Percentiles rank a stretch among this genome's conserved stretches.
These are phyloP conservation scores for Zoanthus solanderi DNA, from an alignment of 92 coral and sea anemone species.

Conservation along the genomic window DNA sequence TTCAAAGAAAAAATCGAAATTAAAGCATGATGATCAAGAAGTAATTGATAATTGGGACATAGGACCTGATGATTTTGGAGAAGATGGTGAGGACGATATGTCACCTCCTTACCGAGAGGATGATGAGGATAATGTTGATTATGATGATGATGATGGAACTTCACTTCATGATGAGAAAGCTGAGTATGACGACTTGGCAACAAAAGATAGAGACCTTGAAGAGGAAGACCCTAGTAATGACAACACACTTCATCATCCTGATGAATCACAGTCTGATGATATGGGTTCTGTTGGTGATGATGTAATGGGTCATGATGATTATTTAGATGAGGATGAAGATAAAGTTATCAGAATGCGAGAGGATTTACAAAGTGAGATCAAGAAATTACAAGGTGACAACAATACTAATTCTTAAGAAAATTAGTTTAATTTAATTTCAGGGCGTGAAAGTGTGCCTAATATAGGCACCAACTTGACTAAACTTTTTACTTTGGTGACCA, in stretches of 20 bases:
- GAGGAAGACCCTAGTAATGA: conserved; percentile 7
- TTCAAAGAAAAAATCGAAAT: conserved; percentile 15
- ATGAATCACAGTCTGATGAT: conserved; percentile 8
- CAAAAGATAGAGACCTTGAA: conserved; percentile 6
- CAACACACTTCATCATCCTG: not conserved
- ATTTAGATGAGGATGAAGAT: conserved; percentile 51
- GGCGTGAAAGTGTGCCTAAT: no score
- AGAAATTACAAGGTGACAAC: conserved; percentile 76
- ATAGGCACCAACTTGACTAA: no score
- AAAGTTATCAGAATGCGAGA: conserved; percentile 41
- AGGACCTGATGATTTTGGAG: conserved; percentile 28
- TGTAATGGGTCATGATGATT: conserved; percentile 62
- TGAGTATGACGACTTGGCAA: not conserved
- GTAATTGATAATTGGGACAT: conserved; percentile 43
- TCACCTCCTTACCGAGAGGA: conserved; percentile 29
- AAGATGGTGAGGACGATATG: conserved; percentile 35
- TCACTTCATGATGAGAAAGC: conserved; percentile 31
- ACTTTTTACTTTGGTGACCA: no score
- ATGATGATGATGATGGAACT: conserved; percentile 10
- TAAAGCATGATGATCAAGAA: conserved; percentile 18
- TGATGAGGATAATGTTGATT: conserved; percentile 20
- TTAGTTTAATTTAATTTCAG: no score
- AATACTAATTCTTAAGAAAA: no score
- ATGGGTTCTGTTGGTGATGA: conserved; percentile 29
- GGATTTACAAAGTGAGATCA: conserved; percentile 78